A percentile compares a stretch with the other conserved stretches of the same genome.
These are phyloP conservation scores for Lagopus muta DNA, from an alignment of 2,113 vertebrate species.

Conservation along the genomic window DNA sequence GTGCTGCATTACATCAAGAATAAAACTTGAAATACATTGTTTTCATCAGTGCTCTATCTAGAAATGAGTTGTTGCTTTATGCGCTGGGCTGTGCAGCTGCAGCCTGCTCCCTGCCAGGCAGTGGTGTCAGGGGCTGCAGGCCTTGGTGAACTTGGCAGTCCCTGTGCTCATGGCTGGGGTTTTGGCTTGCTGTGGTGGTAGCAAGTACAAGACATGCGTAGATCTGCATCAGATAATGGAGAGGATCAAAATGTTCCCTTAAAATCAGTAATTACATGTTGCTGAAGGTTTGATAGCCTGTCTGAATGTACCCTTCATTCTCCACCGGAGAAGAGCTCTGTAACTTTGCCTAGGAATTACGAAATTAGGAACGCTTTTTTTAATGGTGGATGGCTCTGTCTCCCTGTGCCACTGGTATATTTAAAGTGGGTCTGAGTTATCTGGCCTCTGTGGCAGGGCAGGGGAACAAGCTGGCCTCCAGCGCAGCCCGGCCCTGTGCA, in stretches of 20 bases:
- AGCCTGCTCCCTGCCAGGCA: background rate
- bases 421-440: background rate
- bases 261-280: background rate
- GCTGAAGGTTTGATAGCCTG: background rate
- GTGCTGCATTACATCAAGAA: background rate
- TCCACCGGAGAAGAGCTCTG: background rate
- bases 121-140: background rate
- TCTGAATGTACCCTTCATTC: background rate
- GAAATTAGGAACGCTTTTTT: background rate
- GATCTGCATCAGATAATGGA: background rate
- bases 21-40: background rate
- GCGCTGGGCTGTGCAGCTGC: background rate
- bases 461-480: background rate
- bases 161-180: background rate
- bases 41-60: background rate
- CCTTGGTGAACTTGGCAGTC: background rate
- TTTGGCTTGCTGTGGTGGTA: background rate
- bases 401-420: background rate
- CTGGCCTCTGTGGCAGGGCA: background rate
- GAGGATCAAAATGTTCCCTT: constrained; percentile 28
- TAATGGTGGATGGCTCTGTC: background rate
- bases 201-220: fast-evolving
- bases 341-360: background rate
- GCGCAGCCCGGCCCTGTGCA: background rate
- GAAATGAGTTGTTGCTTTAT: background rate